These are phyloP conservation scores for Drosophila putrida DNA, from an alignment of 2,888 invertebrate genomes.

Conservation along the genomic window DNA sequence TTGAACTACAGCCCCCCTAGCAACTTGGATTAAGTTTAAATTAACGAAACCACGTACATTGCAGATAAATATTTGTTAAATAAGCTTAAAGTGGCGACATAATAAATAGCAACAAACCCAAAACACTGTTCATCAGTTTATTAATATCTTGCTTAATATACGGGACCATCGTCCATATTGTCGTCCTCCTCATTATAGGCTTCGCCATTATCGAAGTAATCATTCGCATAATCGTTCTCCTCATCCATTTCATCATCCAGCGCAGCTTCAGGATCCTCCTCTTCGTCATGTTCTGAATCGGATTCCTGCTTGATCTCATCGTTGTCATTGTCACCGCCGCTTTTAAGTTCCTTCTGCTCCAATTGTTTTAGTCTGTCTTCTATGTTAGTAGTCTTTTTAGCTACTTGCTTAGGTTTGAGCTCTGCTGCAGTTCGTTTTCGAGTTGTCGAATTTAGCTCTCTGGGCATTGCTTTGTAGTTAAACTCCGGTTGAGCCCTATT, in stretches of 20 bases:
- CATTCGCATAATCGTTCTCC: conserved; percentile 94
- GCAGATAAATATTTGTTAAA: conserved; percentile 65
- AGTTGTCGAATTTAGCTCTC: conserved; percentile 86
- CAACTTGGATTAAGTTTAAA: conserved; percentile 86
- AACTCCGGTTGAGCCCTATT: conserved; percentile 80
- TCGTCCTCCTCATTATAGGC: conserved; percentile 95
- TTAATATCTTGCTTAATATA: conserved; percentile 86
- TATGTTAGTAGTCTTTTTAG: conserved; percentile 77
- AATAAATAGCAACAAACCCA: conserved; percentile 68
- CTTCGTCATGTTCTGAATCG: conserved; percentile 86
- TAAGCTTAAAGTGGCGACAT: conserved; percentile 68
- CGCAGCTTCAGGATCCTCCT: conserved; percentile 76
- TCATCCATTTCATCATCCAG: conserved; percentile 94
- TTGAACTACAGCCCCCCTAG: conserved; percentile 89
- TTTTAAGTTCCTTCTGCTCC: conserved; percentile 88
- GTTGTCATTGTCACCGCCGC: conserved; percentile 86
- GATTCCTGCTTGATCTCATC: conserved; percentile 88
- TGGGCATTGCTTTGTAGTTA: conserved; percentile 88
- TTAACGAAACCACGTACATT: conserved; percentile 42
- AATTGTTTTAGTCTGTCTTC: conserved; percentile 87
- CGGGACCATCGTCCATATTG: conserved; percentile 93
- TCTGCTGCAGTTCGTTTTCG: conserved; percentile 72
- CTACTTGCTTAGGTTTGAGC: conserved; percentile 26
- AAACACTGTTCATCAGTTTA: conserved; percentile 27
- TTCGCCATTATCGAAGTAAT: conserved; percentile 95